A percentile compares a stretch with the other conserved stretches of the same genome.
These are phyloP conservation scores for Cyanistes caeruleus DNA, from an alignment of 2,113 vertebrate genomes.

Conservation along the genomic window DNA sequence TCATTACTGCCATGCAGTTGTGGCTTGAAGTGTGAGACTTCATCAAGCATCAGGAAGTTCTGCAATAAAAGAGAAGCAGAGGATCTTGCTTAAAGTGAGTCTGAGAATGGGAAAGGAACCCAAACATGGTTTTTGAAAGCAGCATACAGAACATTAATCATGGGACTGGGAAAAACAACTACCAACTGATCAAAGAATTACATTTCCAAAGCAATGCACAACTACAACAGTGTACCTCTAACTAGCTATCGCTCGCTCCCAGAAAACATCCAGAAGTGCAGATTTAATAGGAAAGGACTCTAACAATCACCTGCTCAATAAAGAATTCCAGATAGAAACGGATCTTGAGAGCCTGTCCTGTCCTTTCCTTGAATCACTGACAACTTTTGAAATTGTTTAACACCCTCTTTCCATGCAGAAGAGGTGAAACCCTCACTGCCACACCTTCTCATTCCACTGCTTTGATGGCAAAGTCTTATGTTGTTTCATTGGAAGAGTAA, in stretches of 20 bases:
- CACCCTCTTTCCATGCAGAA: background rate
- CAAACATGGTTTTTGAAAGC: background rate
- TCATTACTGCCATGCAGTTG: slow-evolving; percentile 54
- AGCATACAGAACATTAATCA: background rate
- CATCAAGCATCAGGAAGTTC: slow-evolving; percentile 87
- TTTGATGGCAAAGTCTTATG: background rate
- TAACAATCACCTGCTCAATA: background rate
- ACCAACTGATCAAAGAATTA: background rate
- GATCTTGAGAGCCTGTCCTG: background rate
- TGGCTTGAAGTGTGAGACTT: slow-evolving; percentile 63
- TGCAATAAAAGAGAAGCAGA: slow-evolving; percentile 38
- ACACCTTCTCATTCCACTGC: background rate
- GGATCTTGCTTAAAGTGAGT: background rate
- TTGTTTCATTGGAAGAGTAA: background rate
- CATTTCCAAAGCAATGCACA: background rate
- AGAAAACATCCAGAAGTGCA: rapidly evolving
- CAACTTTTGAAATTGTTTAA: background rate
- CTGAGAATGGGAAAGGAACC: background rate
- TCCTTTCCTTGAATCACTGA: background rate
- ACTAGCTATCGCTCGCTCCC: no score
- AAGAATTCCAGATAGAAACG: background rate
- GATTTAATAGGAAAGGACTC: background rate
- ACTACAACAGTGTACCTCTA: background rate
- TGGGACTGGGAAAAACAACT: background rate
- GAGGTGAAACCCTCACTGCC: background rate